These are phyloP conservation scores for Mormoops blainvillei DNA, from an alignment of 2,113 vertebrate species.

Conservation along the genomic window DNA sequence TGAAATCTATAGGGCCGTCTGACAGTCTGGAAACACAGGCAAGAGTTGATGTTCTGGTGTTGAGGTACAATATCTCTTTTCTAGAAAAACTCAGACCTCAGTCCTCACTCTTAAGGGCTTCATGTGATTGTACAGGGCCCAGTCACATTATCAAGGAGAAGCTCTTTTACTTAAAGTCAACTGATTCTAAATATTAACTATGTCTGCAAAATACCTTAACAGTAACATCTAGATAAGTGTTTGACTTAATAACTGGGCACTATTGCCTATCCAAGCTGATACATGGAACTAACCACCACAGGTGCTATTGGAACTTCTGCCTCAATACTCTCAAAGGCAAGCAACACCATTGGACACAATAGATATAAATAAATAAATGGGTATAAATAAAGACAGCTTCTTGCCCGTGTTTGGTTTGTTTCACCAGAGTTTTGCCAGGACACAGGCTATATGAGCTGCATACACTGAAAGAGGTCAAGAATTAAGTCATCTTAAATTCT, in stretches of 20 bases:
- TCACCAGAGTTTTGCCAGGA: background rate
- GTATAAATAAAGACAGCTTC: too few relatives aligned
- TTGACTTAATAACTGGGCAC: background rate
- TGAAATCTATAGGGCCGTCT: background rate
- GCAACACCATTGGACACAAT: accelerated
- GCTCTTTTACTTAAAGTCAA: background rate
- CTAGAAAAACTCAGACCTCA: background rate
- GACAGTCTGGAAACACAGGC: background rate
- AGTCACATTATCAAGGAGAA: background rate
- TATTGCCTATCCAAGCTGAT: accelerated
- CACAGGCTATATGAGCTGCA: background rate
- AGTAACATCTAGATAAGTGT: background rate
- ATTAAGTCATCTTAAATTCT: background rate
- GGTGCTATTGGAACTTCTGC: background rate
- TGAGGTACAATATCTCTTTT: background rate
- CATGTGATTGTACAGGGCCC: background rate
- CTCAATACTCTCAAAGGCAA: background rate
- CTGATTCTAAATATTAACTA: background rate
- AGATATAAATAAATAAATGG: too few relatives aligned
- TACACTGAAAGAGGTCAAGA: background rate
- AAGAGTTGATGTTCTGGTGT: background rate
- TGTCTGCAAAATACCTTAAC: background rate
- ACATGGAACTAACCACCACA: background rate
- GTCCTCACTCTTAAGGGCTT: background rate
- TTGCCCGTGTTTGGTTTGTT: accelerated